phyloP scores from a whole-genome alignment of 2,888 invertebrate species.

The Nephrotoma appendiculata region DNA sequence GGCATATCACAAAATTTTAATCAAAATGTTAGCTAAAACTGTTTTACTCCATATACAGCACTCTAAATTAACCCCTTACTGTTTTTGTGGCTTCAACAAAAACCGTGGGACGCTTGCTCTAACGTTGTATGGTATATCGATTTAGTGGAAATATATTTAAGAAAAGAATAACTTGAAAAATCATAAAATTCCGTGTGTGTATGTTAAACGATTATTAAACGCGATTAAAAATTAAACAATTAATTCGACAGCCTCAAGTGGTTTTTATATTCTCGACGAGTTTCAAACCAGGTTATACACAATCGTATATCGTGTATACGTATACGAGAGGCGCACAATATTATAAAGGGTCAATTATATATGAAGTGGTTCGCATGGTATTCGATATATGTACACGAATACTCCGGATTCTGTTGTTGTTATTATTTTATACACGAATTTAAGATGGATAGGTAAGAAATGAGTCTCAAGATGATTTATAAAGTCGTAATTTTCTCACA shows the following conservation, averaged over 20 bases:
- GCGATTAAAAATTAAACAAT: not conserved
- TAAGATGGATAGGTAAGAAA: not conserved
- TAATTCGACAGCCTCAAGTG: not conserved
- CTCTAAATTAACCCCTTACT: not conserved
- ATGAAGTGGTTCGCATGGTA: not conserved
- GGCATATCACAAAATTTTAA: not conserved
- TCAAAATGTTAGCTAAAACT: not conserved
- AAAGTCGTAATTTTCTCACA: not conserved
- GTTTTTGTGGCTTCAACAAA: slow-evolving; percentile 1
- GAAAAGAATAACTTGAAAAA: not conserved
- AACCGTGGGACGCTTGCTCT: not conserved
- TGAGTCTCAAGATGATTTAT: not conserved
- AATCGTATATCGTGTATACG: no score
- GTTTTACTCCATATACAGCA: no score
- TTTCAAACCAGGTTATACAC: not conserved
- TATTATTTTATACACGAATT: not conserved
- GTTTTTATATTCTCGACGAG: not conserved
- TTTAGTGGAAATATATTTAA: not conserved
- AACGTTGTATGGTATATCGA: not conserved
- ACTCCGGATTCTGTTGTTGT: not conserved
- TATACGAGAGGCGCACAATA: not conserved
- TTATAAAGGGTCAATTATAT: not conserved
- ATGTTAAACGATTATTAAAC: not conserved
- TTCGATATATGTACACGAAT: not conserved
- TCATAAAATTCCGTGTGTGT: not conserved